These are phyloP conservation scores for Sciurus carolinensis DNA, from an alignment of 2,797 vertebrate species.

Conservation along the genomic window DNA sequence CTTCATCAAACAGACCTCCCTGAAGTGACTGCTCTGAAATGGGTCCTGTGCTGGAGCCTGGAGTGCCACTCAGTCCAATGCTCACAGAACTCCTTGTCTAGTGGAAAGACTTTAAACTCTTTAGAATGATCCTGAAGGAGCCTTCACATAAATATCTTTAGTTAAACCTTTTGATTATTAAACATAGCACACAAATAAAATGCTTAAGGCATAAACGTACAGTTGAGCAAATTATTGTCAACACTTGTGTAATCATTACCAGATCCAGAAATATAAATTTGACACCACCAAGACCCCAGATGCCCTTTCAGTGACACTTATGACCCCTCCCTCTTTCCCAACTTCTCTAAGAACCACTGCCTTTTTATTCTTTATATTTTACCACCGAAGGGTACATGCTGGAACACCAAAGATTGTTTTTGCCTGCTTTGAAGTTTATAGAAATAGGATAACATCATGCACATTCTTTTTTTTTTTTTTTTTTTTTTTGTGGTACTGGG, in stretches of 20 bases:
- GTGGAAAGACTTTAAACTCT: not conserved
- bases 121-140: not conserved
- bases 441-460: not conserved
- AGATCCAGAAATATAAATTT: not conserved
- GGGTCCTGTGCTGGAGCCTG: not conserved
- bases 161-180: not conserved
- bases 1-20: not conserved
- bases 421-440: slow-evolving; percentile 10
- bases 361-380: not conserved
- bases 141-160: not conserved
- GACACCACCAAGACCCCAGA: not conserved
- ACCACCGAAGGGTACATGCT: not conserved
- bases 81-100: not conserved
- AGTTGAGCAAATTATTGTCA: slow-evolving; percentile 6
- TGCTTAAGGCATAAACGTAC: not conserved
- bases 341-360: not conserved
- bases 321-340: not conserved
- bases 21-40: not conserved
- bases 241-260: not conserved
- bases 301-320: not conserved
- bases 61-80: not conserved
- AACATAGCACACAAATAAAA: slow-evolving; percentile 11
- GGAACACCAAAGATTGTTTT: not conserved
- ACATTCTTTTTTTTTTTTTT: not conserved
- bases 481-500: too few relatives aligned